These are phyloP conservation scores for Poeciliopsis retropinna DNA, from an alignment of 2,113 vertebrate species.

Conservation along the genomic window DNA sequence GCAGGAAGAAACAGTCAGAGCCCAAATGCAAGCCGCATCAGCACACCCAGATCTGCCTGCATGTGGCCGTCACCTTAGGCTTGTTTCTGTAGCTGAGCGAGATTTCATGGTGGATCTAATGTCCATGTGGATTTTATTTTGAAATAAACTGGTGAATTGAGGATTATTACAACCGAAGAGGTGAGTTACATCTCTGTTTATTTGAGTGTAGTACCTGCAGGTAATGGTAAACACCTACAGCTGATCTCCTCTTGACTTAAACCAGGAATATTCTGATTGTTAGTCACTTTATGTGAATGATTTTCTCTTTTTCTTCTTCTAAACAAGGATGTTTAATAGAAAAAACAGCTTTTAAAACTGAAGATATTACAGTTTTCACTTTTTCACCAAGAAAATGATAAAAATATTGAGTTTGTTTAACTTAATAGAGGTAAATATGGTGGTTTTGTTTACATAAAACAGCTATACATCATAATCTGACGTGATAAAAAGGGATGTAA, in stretches of 20 bases:
- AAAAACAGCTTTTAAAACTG: background rate
- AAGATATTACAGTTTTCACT: background rate
- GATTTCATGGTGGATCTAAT: conserved; percentile 11
- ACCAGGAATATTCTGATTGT: background rate
- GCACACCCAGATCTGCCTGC: conserved; percentile 44
- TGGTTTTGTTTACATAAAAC: background rate
- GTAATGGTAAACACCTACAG: conserved; percentile 12
- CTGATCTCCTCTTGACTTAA: background rate
- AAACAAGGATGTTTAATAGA: background rate
- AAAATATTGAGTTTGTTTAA: background rate
- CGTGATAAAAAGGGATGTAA: conserved; percentile 7
- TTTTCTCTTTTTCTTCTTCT: background rate
- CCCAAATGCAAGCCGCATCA: conserved; percentile 46
- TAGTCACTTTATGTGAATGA: background rate
- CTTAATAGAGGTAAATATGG: background rate
- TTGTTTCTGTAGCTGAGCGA: conserved; percentile 7
- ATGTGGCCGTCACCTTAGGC: conserved; percentile 1
- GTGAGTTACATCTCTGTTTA: conserved; percentile 52
- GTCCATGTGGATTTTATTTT: conserved; percentile 29
- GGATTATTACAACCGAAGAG: conserved; percentile 46
- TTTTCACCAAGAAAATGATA: background rate
- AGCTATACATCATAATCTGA: background rate
- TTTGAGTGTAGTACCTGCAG: background rate
- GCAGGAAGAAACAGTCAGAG: conserved; percentile 72
- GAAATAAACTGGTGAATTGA: conserved; percentile 27